These are phyloP conservation scores for Muscicapa striata DNA, from an alignment of 2,797 vertebrate genomes.

Conservation along the genomic window DNA sequence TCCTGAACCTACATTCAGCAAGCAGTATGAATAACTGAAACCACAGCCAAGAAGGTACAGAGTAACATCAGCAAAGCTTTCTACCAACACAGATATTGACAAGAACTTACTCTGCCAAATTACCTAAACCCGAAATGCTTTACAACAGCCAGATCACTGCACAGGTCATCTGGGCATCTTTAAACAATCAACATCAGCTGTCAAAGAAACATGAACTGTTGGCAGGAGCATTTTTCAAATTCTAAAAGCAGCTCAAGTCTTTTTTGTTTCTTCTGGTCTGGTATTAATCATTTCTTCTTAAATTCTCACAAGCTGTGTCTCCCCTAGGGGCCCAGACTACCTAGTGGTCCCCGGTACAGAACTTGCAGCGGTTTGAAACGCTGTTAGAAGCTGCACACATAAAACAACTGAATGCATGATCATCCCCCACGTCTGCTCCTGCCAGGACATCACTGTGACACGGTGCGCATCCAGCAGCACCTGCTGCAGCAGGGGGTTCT, in stretches of 20 bases:
- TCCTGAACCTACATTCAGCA: not conserved
- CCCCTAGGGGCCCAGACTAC: not conserved
- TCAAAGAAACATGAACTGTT: fast-evolving
- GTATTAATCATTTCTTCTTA: not conserved
- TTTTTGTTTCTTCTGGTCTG: not conserved
- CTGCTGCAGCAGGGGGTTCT: not conserved
- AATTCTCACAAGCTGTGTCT: fast-evolving
- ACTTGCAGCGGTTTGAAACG: not conserved
- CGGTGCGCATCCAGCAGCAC: fast-evolving
- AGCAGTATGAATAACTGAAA: not conserved
- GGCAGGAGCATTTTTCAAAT: not conserved
- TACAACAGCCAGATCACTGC: not conserved
- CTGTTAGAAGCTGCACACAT: not conserved
- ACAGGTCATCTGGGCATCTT: not conserved
- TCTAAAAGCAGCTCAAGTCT: not conserved
- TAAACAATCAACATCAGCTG: not conserved
- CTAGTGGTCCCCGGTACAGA: fast-evolving
- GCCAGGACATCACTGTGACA: fast-evolving
- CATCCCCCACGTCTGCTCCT: not conserved
- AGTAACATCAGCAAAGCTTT: not conserved
- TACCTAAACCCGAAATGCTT: not conserved
- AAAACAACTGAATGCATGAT: fast-evolving
- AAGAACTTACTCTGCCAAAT: not conserved
- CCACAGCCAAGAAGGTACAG: not conserved
- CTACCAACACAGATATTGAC: not conserved